A percentile compares a stretch with the other conserved stretches of the same genome.
Evolutionary conservation across 2,888 invertebrate genomes (phyloP).

Genomic region (Cabera pusaria): DNA sequence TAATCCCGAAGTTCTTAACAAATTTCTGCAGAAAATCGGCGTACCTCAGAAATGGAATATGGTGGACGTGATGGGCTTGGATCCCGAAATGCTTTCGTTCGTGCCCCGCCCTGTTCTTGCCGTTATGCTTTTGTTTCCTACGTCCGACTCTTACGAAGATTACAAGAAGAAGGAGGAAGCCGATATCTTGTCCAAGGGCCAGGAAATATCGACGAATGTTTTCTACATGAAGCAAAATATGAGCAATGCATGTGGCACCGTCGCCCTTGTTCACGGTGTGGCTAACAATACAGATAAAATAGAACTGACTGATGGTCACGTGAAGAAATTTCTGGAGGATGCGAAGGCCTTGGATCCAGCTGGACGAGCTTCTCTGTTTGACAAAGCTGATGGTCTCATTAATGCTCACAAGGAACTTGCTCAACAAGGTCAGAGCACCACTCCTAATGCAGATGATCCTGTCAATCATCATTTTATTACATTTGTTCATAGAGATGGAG

Average conservation of each 20-base stretch:
- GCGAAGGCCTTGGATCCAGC: constrained; percentile 86
- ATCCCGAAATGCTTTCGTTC: constrained; percentile 91
- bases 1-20: constrained; percentile 84
- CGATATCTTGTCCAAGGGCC: constrained; percentile 80
- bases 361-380: constrained; percentile 89
- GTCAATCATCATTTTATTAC: constrained; percentile 96
- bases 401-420: constrained; percentile 93
- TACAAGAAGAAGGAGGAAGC: constrained; percentile 85
- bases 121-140: constrained; percentile 93
- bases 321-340: constrained; percentile 90
- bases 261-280: constrained; percentile 96
- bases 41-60: constrained; percentile 91
- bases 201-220: constrained; percentile 84
- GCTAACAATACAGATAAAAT: constrained; percentile 94
- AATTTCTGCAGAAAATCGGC: constrained; percentile 90
- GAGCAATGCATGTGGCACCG: constrained; percentile 97
- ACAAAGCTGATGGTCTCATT: constrained; percentile 88
- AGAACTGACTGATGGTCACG: constrained; percentile 84
- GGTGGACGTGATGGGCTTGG: constrained; percentile 96
- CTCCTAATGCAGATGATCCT: constrained; percentile 88
- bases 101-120: constrained; percentile 94
- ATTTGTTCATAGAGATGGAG: constrained; percentile 91
- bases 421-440: constrained; percentile 95
- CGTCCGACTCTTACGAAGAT: constrained; percentile 89
- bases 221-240: constrained; percentile 95